Evolutionary conservation across 2,113 vertebrate species (phyloP).

Genomic region (Circaetus cinerascens): DNA sequence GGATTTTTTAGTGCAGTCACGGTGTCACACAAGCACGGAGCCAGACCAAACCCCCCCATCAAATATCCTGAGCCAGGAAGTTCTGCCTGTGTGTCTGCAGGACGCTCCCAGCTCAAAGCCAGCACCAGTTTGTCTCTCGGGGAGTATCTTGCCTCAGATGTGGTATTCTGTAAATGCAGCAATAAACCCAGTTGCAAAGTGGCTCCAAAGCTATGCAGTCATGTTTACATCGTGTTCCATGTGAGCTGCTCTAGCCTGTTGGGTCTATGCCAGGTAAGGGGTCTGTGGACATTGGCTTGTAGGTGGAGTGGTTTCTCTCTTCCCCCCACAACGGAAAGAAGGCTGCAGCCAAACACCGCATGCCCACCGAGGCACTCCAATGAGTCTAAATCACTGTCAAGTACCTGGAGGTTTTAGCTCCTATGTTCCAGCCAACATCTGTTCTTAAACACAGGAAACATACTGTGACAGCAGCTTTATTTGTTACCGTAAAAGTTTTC

Average conservation of each 20-base stretch:
- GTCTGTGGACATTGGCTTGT: fast-evolving
- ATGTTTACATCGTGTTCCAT: fast-evolving
- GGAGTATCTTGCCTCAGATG: background rate
- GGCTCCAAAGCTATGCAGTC: background rate
- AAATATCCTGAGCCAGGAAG: background rate
- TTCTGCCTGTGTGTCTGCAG: background rate
- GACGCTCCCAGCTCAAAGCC: background rate
- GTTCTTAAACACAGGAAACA: background rate
- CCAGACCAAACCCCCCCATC: too few species aligned
- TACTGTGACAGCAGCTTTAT: background rate
- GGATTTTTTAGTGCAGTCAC: background rate
- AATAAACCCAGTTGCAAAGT: background rate
- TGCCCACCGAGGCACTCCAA: fast-evolving
- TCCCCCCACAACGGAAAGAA: background rate
- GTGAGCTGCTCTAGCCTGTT: background rate
- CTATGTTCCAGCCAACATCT: background rate
- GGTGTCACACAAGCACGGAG: background rate
- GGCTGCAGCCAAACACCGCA: background rate
- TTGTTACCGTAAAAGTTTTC: background rate
- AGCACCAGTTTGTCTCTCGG: background rate
- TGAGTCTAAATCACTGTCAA: background rate
- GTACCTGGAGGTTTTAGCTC: background rate
- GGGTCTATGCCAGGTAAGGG: background rate
- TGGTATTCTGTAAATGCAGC: background rate
- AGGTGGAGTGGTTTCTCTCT: background rate